These are phyloP conservation scores for Paragorgia papillata DNA, from an alignment of 92 coral and sea anemone genomes.

Conservation along the genomic window DNA sequence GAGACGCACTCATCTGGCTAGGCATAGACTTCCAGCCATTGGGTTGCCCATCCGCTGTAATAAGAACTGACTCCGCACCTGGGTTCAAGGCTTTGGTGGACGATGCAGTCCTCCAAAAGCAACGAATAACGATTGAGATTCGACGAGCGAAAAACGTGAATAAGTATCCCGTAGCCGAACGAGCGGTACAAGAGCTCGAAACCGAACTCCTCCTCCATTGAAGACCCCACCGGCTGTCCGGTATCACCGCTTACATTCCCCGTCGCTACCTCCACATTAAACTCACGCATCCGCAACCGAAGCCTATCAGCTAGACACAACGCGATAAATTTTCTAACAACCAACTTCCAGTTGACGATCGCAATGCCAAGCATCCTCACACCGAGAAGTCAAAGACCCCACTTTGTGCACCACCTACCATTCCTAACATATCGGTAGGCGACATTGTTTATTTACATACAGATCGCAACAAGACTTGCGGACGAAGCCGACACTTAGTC, in stretches of 20 bases:
- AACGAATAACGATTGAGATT: conserved; percentile 40
- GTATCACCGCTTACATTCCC: neutral
- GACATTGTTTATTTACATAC: conserved; percentile 40
- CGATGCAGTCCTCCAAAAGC: conserved; percentile 41
- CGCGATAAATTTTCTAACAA: conserved; percentile 29
- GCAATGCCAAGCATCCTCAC: conserved; percentile 35
- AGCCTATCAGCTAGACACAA: conserved; percentile 38
- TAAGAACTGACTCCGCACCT: too few species aligned
- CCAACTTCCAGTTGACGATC: conserved; percentile 32
- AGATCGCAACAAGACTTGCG: conserved; percentile 36
- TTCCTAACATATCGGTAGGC: conserved; percentile 1
- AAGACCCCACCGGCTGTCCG: too few species aligned
- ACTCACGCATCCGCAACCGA: conserved; percentile 35
- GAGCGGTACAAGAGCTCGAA: conserved; percentile 56
- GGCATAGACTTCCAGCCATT: neutral
- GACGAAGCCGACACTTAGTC: conserved; percentile 25
- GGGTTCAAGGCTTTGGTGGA: neutral
- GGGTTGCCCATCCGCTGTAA: too few species aligned
- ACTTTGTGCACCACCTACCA: neutral
- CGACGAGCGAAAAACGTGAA: conserved; percentile 33
- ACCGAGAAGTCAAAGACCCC: conserved; percentile 27
- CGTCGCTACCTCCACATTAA: conserved; percentile 38
- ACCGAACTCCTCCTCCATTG: conserved; percentile 49
- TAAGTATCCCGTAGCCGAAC: conserved; percentile 56
- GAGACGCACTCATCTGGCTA: conserved; percentile 17